A percentile compares a stretch with the other conserved stretches of the same genome.
phyloP scores from a whole-genome alignment of 1,140 invertebrate genomes.

The Lasioglossum baleicum region DNA sequence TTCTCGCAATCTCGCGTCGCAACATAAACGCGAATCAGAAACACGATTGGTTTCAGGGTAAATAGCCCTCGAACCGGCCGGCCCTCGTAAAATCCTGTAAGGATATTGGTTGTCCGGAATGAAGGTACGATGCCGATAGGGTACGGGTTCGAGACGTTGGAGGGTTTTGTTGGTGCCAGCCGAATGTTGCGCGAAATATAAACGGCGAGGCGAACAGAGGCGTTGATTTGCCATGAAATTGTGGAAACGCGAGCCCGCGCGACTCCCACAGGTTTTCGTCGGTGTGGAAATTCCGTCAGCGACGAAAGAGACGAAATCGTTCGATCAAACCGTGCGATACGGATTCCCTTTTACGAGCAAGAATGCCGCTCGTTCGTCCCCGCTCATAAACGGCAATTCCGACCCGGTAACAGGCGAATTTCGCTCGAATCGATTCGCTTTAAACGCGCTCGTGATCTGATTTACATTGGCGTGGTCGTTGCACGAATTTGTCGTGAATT shows the following conservation, averaged over 20 bases:
- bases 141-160: neutral
- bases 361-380: slow-evolving; percentile 10
- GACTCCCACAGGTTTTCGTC: neutral
- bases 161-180: slow-evolving; percentile 13
- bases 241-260: neutral
- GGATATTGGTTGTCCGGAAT: slow-evolving; percentile 52
- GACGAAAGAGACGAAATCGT: neutral
- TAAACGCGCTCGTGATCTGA: neutral
- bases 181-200: slow-evolving; percentile 11
- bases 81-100: slow-evolving; percentile 44
- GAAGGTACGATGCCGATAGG: neutral
- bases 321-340: slow-evolving; percentile 21
- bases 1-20: neutral
- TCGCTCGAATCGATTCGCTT: slow-evolving; percentile 1
- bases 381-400: slow-evolving; percentile 18
- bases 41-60: slow-evolving; percentile 35
- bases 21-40: slow-evolving; percentile 33
- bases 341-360: slow-evolving; percentile 16
- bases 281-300: neutral
- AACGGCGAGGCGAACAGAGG: slow-evolving; percentile 18
- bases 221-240: slow-evolving; percentile 42
- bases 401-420: neutral
- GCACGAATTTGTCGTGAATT: slow-evolving; percentile 14
- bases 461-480: slow-evolving; percentile 1
- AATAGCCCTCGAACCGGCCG: slow-evolving; percentile 23